A percentile compares a stretch with the other conserved stretches of the same genome.
Conservation (phyloP, 1,140 invertebrate species). For the Drosophila kepulauana region DNA sequence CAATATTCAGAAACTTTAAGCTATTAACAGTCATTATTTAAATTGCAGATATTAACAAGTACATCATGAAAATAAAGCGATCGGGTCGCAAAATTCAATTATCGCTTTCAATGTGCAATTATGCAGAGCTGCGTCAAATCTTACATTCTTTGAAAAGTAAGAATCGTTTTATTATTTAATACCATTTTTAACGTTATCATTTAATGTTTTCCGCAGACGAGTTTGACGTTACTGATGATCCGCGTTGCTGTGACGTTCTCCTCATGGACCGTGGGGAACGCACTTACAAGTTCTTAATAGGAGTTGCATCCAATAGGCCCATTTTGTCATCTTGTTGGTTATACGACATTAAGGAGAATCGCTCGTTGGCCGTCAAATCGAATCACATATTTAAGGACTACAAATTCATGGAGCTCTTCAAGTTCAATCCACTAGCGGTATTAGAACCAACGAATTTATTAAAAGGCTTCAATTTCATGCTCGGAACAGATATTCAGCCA, state of each 20-base stretch:
- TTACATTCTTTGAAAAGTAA: conserved; percentile 47
- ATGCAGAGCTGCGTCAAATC: conserved; percentile 10
- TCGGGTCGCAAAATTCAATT: conserved; percentile 52
- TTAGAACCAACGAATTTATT: conserved; percentile 36
- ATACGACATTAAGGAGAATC: conserved; percentile 22
- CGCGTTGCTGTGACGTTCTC: conserved; percentile 48
- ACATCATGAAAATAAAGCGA: conserved; percentile 44
- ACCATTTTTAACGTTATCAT: not conserved
- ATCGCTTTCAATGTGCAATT: conserved; percentile 54
- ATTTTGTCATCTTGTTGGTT: conserved; percentile 54
- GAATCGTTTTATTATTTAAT: not conserved
- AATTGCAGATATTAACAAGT: conserved; percentile 44
- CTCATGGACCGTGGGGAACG: conserved; percentile 71
- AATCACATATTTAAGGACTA: conserved; percentile 59
- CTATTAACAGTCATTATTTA: not conserved
- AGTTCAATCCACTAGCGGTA: conserved; percentile 48
- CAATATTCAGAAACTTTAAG: not conserved
- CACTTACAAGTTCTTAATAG: conserved; percentile 63
- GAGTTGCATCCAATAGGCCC: conserved; percentile 55
- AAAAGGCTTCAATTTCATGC: conserved; percentile 43
- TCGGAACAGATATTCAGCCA: conserved; percentile 55
- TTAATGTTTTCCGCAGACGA: conserved; percentile 22
- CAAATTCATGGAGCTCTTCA: conserved; percentile 33
- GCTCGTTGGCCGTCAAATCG: conserved; percentile 29
- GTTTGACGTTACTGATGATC: conserved; percentile 53